Percentiles rank a stretch among this genome's conserved stretches.
These are phyloP conservation scores for Dryomyza anilis DNA, from an alignment of 2,888 invertebrate species.

Conservation along the genomic window DNA sequence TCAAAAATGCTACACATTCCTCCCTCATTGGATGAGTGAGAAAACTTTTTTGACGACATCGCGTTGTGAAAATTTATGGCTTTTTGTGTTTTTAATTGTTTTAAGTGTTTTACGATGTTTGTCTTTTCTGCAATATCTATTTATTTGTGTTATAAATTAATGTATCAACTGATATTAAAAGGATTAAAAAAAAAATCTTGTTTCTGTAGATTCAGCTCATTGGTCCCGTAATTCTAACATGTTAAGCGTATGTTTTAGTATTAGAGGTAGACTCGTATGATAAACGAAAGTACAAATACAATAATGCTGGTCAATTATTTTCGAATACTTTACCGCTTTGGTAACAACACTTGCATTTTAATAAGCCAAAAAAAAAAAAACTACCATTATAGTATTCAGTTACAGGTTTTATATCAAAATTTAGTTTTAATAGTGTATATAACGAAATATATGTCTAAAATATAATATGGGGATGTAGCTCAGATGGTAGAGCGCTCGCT, in stretches of 20 bases:
- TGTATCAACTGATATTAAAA: conserved; percentile 3
- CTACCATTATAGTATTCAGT: too few species aligned
- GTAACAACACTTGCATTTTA: too few species aligned
- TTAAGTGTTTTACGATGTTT: conserved; percentile 52
- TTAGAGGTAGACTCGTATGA: conserved; percentile 61
- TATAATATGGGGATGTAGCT: conserved; percentile 58
- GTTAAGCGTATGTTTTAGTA: conserved; percentile 63
- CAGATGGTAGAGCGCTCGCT: conserved; percentile 63
- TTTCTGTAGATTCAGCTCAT: conserved; percentile 60
- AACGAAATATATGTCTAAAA: too few species aligned
- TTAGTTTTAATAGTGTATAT: too few species aligned
- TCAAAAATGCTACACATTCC: too few species aligned
- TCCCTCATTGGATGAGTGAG: too few species aligned
- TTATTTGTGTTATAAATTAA: conserved; percentile 11
- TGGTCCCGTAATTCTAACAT: conserved; percentile 63
- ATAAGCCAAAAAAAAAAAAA: too few species aligned
- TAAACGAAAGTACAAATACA: not conserved
- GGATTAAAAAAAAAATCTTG: not conserved
- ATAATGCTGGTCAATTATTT: too few species aligned
- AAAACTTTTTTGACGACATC: conserved; percentile 39
- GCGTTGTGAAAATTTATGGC: conserved; percentile 49
- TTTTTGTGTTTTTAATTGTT: conserved; percentile 57
- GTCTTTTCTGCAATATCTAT: conserved; percentile 15
- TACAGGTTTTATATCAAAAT: too few species aligned
- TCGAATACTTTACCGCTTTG: too few species aligned